Base-by-base conservation (phyloP, 2,888 invertebrate species). In the Drosophila prolongata region DNA sequence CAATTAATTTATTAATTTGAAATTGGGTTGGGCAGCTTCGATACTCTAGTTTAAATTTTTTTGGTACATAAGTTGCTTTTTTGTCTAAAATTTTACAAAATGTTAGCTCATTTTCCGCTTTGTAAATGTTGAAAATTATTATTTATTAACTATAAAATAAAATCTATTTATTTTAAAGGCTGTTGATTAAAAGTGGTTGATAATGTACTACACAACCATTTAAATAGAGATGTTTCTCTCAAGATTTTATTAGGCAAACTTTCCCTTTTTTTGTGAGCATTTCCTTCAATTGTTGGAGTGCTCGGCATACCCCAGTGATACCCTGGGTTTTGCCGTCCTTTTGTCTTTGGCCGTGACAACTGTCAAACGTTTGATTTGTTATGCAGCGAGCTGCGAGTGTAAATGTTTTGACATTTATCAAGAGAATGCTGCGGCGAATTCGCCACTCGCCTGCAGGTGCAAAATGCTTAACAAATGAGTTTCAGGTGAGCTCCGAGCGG, bases 381-480 rank as follows among this genome's bases (percentile, higher is more conserved):
- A 57, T 44, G 58, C 82, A 40, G 38, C 27, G 34, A 38, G 14
- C 27, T 35, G 37, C 27, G 49, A 38, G 42, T 35, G 54, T n/a
- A 50, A 50, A 66, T 59, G 69, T 56, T 80, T 83, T 73, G 76
- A 73, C 84, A 80, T 82, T 80, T 70, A 80, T 87, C 81, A 80
- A 69, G 40, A 44, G 42, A 61, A 70, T 24, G 54, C 40, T 34
- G 47, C 30, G 35, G 37, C 47, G 42, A 16, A 42, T 40, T 50
- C 42, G 46, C n/a, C 27, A n/a, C 47, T 56, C 35, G 14, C 16
- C 19, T 46, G 46, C 47, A 55, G 44, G 38, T 50, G 38, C 46
- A 34, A 67, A 66, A 52, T 68, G 35, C 35, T 27, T 24, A 13
- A 14, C 64, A 38, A 38, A 49, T 62, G 61, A 49, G 62, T 62